Percentiles rank a stretch among this genome's conserved stretches.
Conservation (phyloP, 2,797 vertebrate genomes). For the Eutrigla gurnardus region DNA sequence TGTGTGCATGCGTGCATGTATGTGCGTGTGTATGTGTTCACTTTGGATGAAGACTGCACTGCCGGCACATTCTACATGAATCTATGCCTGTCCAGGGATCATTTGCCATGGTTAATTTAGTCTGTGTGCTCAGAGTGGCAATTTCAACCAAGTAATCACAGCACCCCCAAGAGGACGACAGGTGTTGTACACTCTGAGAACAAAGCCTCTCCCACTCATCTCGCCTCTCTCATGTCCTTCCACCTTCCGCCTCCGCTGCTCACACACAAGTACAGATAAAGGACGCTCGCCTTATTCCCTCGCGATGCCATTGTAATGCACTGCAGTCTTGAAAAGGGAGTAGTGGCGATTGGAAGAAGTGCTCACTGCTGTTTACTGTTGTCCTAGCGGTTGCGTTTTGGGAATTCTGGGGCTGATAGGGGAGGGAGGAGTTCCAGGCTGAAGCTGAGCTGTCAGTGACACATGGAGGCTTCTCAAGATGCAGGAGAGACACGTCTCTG, state of each 20-base stretch:
- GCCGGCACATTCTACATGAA: constrained; percentile 79
- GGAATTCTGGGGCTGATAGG: constrained; percentile 46
- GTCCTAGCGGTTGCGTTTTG: constrained; percentile 50
- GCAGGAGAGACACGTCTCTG: constrained; percentile 54
- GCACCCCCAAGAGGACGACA: constrained; percentile 82
- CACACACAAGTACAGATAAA: constrained; percentile 59
- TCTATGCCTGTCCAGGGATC: constrained; percentile 78
- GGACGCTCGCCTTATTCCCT: constrained; percentile 57
- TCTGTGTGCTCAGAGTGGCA: constrained; percentile 63
- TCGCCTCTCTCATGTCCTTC: constrained; percentile 57
- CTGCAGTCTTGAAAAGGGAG: constrained; percentile 57
- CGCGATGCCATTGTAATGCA: constrained; percentile 53
- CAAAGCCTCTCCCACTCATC: constrained; percentile 55
- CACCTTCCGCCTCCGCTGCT: constrained; percentile 40
- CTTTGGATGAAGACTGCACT: constrained; percentile 78
- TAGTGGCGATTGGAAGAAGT: constrained; percentile 33
- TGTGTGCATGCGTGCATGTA: constrained; percentile 17
- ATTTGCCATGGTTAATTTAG: constrained; percentile 81
- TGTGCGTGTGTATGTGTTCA: constrained; percentile 49
- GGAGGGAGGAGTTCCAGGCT: constrained; percentile 45
- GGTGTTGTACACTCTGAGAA: constrained; percentile 51
- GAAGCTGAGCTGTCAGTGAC: constrained; percentile 68
- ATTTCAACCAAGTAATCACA: constrained; percentile 79
- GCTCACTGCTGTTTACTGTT: constrained; percentile 59
- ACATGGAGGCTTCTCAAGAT: constrained; percentile 59